Conservation (phyloP, 2,888 invertebrate species). For the Lamproptera curius region DNA sequence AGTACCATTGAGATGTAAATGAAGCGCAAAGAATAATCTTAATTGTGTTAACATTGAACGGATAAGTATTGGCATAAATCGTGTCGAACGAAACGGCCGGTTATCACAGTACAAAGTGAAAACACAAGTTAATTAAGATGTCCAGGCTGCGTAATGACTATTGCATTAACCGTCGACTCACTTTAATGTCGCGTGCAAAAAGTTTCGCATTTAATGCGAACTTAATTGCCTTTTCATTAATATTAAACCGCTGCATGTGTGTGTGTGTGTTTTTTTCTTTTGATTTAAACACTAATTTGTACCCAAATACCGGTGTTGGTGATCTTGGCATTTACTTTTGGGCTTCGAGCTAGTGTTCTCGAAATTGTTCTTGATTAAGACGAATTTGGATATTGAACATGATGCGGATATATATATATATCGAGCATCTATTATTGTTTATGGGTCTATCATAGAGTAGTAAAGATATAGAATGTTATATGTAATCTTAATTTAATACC, state of each 20-base stretch:
- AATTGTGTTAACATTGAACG: too few relatives aligned
- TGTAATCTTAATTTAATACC: too few relatives aligned
- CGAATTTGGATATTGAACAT: too few relatives aligned
- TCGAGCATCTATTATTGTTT: too few relatives aligned
- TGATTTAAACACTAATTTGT: slow-evolving; percentile 22
- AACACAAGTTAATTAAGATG: slow-evolving; percentile 43
- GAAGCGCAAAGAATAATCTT: too few relatives aligned
- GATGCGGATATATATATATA: too few relatives aligned
- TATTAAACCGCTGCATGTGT: slow-evolving; percentile 33
- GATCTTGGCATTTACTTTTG: slow-evolving; percentile 13
- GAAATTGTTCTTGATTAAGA: too few relatives aligned
- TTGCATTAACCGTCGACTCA: slow-evolving; percentile 45
- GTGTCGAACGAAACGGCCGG: background rate
- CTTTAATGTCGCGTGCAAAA: slow-evolving; percentile 41
- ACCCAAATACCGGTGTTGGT: slow-evolving; percentile 12
- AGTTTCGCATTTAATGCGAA: slow-evolving; percentile 41
- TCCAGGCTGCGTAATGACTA: slow-evolving; percentile 38
- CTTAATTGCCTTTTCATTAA: slow-evolving; percentile 51
- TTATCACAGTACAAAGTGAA: slow-evolving; percentile 30
- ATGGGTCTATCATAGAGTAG: too few relatives aligned
- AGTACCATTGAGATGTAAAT: too few relatives aligned
- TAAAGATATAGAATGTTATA: too few relatives aligned
- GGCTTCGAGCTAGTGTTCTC: too few relatives aligned
- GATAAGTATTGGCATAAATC: background rate
- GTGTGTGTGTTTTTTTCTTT: slow-evolving; percentile 2